phyloP scores from a whole-genome alignment of 2,113 vertebrate genomes.

The Perccottus glenii region DNA sequence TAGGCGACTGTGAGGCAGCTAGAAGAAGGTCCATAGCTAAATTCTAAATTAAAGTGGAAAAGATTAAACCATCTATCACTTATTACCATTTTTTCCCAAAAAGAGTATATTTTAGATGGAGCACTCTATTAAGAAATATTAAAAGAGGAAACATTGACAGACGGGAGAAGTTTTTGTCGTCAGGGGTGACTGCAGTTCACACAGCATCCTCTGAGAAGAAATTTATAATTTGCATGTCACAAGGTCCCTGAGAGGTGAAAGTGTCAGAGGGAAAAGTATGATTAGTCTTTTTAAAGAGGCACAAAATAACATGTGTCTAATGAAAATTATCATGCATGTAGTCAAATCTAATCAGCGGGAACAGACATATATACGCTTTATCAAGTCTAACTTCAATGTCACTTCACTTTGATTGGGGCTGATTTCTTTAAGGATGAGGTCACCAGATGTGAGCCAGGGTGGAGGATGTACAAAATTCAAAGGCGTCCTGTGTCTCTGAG shows the following conservation, averaged over 20 bases:
- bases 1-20: not conserved
- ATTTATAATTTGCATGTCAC: conserved; percentile 13
- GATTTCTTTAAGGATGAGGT: conserved; percentile 18
- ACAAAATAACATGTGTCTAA: not conserved
- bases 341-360: not conserved
- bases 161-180: not conserved
- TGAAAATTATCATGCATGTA: not conserved
- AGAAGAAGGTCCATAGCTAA: not conserved
- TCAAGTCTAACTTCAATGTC: not conserved
- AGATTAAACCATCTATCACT: not conserved
- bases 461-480: conserved; percentile 9
- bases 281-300: not conserved
- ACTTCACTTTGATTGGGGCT: not conserved
- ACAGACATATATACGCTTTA: not conserved
- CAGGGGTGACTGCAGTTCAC: not conserved
- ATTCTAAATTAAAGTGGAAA: not conserved
- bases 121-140: not conserved
- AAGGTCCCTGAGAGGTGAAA: conserved; percentile 15
- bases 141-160: not conserved
- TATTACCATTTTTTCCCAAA: not conserved
- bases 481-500: conserved; percentile 21
- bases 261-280: conserved; percentile 3
- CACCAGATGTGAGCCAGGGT: conserved; percentile 9
- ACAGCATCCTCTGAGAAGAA: conserved; percentile 4
- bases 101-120: not conserved